phyloP scores from a whole-genome alignment of 2,888 invertebrate species.

The Phaedon cochleariae region DNA sequence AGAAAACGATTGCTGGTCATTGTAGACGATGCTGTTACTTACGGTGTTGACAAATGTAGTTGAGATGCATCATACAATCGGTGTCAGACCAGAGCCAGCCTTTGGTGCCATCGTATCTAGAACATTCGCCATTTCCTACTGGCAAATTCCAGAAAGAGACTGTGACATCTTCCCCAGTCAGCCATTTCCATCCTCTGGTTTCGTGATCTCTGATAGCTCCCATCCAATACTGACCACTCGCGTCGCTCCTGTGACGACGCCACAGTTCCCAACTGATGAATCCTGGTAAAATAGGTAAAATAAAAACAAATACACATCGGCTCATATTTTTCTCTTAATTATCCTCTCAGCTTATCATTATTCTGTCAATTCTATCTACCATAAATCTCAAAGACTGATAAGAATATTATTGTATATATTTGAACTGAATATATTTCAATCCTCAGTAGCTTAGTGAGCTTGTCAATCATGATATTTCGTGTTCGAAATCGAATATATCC shows the following conservation, averaged over 20 bases:
- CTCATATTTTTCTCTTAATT: no score
- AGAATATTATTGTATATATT: no score
- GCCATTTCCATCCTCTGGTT: conserved; percentile 82
- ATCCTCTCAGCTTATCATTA: no score
- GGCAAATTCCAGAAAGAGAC: conserved; percentile 94
- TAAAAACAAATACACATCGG: no score
- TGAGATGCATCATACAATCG: conserved; percentile 82
- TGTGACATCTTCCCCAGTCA: conserved; percentile 85
- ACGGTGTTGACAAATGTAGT: conserved; percentile 95
- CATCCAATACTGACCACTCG: conserved; percentile 94
- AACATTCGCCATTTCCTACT: conserved; percentile 84
- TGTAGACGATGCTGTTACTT: conserved; percentile 66
- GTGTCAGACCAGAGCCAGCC: conserved; percentile 96
- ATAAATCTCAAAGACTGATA: no score
- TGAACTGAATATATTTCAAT: no score
- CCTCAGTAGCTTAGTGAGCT: no score
- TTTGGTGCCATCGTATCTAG: conserved; percentile 89
- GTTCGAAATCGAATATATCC: no score
- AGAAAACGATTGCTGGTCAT: no score
- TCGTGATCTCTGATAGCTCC: conserved; percentile 82
- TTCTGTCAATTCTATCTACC: no score
- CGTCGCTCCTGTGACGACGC: conserved; percentile 89
- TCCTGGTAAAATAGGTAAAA: conserved; percentile 64
- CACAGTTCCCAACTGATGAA: conserved; percentile 95
- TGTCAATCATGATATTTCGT: no score